These are phyloP conservation scores for Aphodius sticticus DNA, from an alignment of 2,888 invertebrate genomes.

Conservation along the genomic window DNA sequence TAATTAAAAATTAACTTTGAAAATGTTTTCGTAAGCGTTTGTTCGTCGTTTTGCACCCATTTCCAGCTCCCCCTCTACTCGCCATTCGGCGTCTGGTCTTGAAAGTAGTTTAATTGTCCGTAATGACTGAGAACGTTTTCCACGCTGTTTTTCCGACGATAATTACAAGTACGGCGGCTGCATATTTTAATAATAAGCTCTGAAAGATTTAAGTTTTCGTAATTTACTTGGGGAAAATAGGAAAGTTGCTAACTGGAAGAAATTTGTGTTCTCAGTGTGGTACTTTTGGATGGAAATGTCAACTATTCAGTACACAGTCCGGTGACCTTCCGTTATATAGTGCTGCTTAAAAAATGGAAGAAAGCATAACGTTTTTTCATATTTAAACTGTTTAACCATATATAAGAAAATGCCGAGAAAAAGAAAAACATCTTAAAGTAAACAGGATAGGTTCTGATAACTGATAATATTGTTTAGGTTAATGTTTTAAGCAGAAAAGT, in stretches of 20 bases:
- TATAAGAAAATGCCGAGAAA: too few species aligned
- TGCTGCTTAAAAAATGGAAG: too few species aligned
- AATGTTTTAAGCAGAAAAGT: too few species aligned
- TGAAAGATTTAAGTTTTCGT: not conserved
- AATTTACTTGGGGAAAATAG: not conserved
- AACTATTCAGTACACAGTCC: too few species aligned
- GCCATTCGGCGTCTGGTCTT: not conserved
- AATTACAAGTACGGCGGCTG: not conserved
- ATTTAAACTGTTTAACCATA: too few species aligned
- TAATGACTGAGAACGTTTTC: not conserved
- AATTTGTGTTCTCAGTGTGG: not conserved
- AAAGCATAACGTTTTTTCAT: too few species aligned
- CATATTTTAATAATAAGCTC: not conserved
- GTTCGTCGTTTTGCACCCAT: not conserved
- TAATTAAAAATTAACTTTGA: slow-evolving; percentile 4
- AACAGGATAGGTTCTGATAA: too few species aligned
- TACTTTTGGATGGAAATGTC: too few species aligned
- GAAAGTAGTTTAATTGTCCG: slow-evolving; percentile 4
- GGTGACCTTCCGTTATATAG: too few species aligned
- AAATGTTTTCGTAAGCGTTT: not conserved
- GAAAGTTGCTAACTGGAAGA: not conserved
- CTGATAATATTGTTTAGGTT: too few species aligned
- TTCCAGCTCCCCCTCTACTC: not conserved
- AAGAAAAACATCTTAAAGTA: too few species aligned
- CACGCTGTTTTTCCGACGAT: not conserved